These are phyloP conservation scores for Bombyx mori DNA, from an alignment of 1,140 invertebrate species.

Conservation along the genomic window ASM3026992v2 NC_085116.1:6344001-6344500, in stretches of 20 bases:
- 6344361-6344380: constrained; percentile 69
- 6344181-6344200: constrained; percentile 44
- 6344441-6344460: constrained; percentile 53
- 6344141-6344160: constrained; percentile 60
- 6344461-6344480: constrained; percentile 59
- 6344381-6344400: constrained; percentile 70
- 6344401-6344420: constrained; percentile 70
- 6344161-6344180: constrained; percentile 60
- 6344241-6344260: constrained; percentile 59
- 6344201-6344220: constrained; percentile 52
- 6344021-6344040: constrained; percentile 62
- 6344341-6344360: constrained; percentile 69
- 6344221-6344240: constrained; percentile 29
- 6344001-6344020: constrained; percentile 55
- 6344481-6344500: constrained; percentile 62
- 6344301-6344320: constrained; percentile 65
- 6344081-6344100: constrained; percentile 72
- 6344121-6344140: constrained; percentile 69
- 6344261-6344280: constrained; percentile 68
- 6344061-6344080: constrained; percentile 69
- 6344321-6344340: constrained; percentile 69
- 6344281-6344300: constrained; percentile 59
- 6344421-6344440: constrained; percentile 61
- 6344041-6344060: constrained; percentile 52
- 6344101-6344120: constrained; percentile 67